These are phyloP conservation scores for Lanistes nyassanus DNA, from an alignment of 1,140 invertebrate genomes.

Conservation along the genomic window DNA sequence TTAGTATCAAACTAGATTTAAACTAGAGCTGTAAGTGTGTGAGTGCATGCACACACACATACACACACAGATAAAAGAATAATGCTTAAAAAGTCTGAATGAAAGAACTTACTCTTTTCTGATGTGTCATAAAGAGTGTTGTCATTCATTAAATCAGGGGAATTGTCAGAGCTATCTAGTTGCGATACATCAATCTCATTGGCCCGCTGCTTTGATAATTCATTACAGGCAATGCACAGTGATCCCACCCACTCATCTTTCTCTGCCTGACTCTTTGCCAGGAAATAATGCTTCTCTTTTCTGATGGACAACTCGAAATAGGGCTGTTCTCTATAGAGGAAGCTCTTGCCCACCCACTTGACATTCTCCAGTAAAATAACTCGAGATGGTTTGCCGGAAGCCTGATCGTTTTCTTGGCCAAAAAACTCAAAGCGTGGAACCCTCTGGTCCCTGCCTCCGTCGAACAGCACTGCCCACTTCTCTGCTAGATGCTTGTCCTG, in stretches of 20 bases:
- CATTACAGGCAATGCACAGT: slow-evolving; percentile 4
- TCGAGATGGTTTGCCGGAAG: neutral
- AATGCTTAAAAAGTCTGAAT: neutral
- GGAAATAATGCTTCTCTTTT: slow-evolving; percentile 27
- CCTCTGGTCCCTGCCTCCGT: neutral
- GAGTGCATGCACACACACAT: slow-evolving; percentile 3
- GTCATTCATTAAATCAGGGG: neutral
- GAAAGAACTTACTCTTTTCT: slow-evolving; percentile 8
- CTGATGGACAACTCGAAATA: slow-evolving; percentile 21
- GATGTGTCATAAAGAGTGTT: slow-evolving; percentile 15
- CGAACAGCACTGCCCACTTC: slow-evolving; percentile 8
- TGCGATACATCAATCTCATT: neutral
- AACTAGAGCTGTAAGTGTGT: slow-evolving; percentile 9
- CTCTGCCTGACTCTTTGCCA: neutral
- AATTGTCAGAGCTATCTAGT: neutral
- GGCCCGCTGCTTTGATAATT: slow-evolving; percentile 9
- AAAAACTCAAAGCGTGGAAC: slow-evolving; percentile 10
- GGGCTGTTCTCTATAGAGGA: neutral
- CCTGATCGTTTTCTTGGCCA: neutral
- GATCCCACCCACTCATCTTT: slow-evolving; percentile 20
- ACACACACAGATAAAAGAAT: neutral
- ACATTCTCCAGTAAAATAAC: neutral
- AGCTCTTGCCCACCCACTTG: slow-evolving; percentile 17
- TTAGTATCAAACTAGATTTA: too few relatives aligned
- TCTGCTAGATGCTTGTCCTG: slow-evolving; percentile 16